Conservation (phyloP, 2,113 vertebrate genomes). For the Vidua macroura region DNA sequence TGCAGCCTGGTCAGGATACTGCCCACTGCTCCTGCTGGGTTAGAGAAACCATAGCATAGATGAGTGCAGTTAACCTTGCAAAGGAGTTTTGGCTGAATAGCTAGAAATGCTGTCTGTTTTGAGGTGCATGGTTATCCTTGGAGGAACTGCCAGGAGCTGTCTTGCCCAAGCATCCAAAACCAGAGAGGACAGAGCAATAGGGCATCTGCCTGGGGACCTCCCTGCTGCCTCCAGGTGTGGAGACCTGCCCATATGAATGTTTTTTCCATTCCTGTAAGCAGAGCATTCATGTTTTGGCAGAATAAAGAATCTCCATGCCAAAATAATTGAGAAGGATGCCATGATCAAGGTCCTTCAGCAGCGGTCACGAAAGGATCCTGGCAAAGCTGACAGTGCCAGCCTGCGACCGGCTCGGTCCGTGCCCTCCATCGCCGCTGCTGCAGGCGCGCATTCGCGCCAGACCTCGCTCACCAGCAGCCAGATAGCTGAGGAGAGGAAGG, state of each 20-base stretch:
- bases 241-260: neutral
- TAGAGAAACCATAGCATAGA: neutral
- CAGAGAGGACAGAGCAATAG: neutral
- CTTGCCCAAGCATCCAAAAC: neutral
- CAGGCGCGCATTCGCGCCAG: constrained; percentile 74
- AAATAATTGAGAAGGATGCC: constrained; percentile 89
- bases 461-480: constrained; percentile 79
- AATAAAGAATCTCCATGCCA: constrained; percentile 89
- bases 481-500: constrained; percentile 77
- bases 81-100: neutral
- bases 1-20: neutral
- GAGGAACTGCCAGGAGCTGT: neutral
- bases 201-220: accelerated
- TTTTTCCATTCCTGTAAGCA: neutral
- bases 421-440: constrained; percentile 74
- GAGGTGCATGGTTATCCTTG: neutral
- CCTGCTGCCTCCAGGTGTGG: neutral
- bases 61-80: neutral
- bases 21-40: neutral
- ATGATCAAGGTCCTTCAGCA: constrained; percentile 90
- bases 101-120: neutral
- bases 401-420: constrained; percentile 79
- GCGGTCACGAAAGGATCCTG: constrained; percentile 78
- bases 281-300: constrained; percentile 51
- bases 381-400: constrained; percentile 69